Percentiles rank a stretch among this genome's conserved stretches.
phyloP scores from a whole-genome alignment of 1,140 invertebrate species.

The Drosophila littoralis region DNA sequence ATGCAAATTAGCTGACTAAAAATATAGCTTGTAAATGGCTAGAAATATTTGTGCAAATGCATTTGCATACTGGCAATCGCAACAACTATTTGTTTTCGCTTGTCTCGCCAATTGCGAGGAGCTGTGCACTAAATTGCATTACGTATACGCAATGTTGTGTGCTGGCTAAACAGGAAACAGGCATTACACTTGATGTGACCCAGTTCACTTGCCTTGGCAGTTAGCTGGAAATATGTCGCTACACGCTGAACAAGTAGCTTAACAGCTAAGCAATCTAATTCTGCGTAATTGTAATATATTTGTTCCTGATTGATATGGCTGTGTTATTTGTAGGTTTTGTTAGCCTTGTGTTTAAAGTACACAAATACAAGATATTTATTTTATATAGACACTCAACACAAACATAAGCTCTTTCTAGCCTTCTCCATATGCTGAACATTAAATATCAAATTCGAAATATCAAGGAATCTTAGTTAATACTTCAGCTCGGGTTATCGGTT shows the following conservation, averaged over 20 bases:
- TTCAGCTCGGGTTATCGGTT: no score
- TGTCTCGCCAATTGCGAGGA: slow-evolving; percentile 11
- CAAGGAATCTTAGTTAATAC: no score
- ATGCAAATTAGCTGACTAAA: slow-evolving; percentile 35
- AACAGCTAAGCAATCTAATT: neutral
- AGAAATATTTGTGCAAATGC: slow-evolving; percentile 28
- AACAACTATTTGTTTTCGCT: slow-evolving; percentile 32
- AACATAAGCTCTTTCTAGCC: no score
- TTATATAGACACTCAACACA: no score
- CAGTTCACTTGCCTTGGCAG: slow-evolving; percentile 9
- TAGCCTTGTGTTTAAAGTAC: neutral
- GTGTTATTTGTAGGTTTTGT: neutral
- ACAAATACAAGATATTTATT: no score
- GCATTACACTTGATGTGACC: slow-evolving; percentile 23
- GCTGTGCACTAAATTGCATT: slow-evolving; percentile 18
- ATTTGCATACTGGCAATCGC: slow-evolving; percentile 31
- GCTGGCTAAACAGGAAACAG: neutral
- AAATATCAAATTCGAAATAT: no score
- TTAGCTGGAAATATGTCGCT: neutral
- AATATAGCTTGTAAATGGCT: slow-evolving; percentile 2
- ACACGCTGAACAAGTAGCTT: neutral
- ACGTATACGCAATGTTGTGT: slow-evolving; percentile 33
- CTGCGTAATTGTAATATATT: neutral
- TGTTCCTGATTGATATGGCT: slow-evolving; percentile 3
- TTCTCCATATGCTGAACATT: no score